Percentiles rank a stretch among this genome's conserved stretches.
These are phyloP conservation scores for Drosophila kurseongensis DNA, from an alignment of 1,140 invertebrate genomes.

Conservation along the genomic window DNA sequence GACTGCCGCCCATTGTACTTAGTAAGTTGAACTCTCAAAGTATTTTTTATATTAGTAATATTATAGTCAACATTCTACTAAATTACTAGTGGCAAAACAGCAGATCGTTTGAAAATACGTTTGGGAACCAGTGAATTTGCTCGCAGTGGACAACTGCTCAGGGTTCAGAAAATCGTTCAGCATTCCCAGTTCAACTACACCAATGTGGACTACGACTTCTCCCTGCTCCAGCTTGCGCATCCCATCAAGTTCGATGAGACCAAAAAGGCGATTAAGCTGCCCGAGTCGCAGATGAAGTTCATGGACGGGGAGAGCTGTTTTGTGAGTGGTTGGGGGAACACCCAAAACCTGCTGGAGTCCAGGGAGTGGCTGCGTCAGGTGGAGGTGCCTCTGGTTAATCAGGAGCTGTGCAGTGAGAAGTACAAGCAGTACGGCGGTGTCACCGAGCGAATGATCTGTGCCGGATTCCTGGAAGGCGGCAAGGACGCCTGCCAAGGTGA, in stretches of 20 bases:
- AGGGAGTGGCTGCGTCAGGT: slow-evolving; percentile 80
- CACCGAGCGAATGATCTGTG: slow-evolving; percentile 94
- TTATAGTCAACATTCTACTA: background rate
- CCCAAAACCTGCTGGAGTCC: slow-evolving; percentile 68
- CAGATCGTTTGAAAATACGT: slow-evolving; percentile 62
- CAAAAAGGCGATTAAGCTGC: slow-evolving; percentile 66
- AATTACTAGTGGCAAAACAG: slow-evolving; percentile 64
- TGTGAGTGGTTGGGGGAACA: slow-evolving; percentile 85
- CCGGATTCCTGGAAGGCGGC: slow-evolving; percentile 90
- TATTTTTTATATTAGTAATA: too few relatives aligned
- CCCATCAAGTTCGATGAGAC: slow-evolving; percentile 73
- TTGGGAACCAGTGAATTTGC: slow-evolving; percentile 68
- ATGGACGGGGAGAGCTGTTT: slow-evolving; percentile 76
- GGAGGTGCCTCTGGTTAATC: slow-evolving; percentile 85
- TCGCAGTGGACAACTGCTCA: slow-evolving; percentile 66
- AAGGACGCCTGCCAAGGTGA: slow-evolving; percentile 88
- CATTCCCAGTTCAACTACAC: slow-evolving; percentile 74
- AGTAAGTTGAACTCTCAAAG: slow-evolving; percentile 58
- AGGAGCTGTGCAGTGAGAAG: slow-evolving; percentile 82
- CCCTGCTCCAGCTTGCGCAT: slow-evolving; percentile 74
- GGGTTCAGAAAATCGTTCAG: slow-evolving; percentile 72
- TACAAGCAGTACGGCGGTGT: slow-evolving; percentile 86
- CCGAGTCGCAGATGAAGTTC: slow-evolving; percentile 56
- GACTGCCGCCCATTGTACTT: slow-evolving; percentile 86
- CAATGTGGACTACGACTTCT: slow-evolving; percentile 83